Evolutionary conservation across 2,113 vertebrate species (phyloP).

Genomic region (Daphoenositta chrysoptera): DNA sequence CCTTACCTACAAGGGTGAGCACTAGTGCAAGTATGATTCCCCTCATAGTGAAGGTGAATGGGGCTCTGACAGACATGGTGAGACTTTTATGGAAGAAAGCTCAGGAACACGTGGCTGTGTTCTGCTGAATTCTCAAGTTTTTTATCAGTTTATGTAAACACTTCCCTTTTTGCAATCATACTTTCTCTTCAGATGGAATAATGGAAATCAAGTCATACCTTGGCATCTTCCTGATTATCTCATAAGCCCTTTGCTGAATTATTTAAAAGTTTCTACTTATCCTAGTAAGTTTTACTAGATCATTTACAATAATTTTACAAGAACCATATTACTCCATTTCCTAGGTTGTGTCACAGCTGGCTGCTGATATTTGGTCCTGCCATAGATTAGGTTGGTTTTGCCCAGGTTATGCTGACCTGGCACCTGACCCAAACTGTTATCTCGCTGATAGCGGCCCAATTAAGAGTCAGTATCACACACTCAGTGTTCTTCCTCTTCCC

Average conservation of each 20-base stretch:
- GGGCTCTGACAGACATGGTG: not conserved
- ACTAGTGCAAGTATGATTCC: conserved; percentile 73
- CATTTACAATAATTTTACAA: not conserved
- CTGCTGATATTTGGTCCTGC: not conserved
- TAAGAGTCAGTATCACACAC: not conserved
- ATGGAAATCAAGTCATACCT: not conserved
- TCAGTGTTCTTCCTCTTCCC: not conserved
- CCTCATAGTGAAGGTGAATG: conserved; percentile 78
- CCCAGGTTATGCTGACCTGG: conserved; percentile 62
- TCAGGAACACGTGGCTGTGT: conserved; percentile 38
- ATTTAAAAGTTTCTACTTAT: not conserved
- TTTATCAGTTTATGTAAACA: conserved; percentile 67
- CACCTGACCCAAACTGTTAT: conserved; percentile 6
- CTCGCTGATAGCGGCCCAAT: not conserved
- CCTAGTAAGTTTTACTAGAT: not conserved
- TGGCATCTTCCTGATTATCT: not conserved
- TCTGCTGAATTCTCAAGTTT: conserved; percentile 57
- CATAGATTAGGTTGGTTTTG: conserved; percentile 8
- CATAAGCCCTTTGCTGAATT: not conserved
- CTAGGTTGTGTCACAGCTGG: not conserved
- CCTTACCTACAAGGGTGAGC: conserved; percentile 83
- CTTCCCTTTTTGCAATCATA: conserved; percentile 10
- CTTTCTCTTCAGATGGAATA: not conserved
- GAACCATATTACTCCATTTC: not conserved
- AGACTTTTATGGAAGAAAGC: conserved; percentile 65